Base-by-base conservation (phyloP, 2,888 invertebrate species). In the Drosophila setosimentum region DNA sequence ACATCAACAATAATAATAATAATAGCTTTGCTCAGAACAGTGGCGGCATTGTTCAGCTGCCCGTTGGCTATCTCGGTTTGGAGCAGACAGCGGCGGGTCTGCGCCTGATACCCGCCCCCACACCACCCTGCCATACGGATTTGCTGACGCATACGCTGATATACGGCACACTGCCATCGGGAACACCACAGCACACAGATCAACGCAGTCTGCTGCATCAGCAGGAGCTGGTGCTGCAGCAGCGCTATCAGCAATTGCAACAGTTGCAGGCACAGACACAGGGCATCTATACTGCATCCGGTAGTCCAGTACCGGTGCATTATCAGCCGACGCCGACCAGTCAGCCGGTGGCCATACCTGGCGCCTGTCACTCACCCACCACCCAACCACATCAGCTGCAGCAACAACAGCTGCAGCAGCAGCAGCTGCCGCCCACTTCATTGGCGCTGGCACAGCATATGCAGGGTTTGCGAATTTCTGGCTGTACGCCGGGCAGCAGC, bases 221-320 rank as follows among this genome's bases (percentile, higher is more conserved):
- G 54, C 93, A 93, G 82, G 92, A 93, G 71, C 67, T 92, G 65
- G 92, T 93, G 69, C 67, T 93, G 71, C 93, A 93, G 69, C 93
- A 93, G 37, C 91, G 92, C 30, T 93, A 93, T 59, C 93, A 93
- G 68, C 92, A 93, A 49, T 61, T 93, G 58, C 93, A 93, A 40
- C 92, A 93, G 63, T 79, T 93, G 53, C 93, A 92, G 74, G 91
- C 92, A 3, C 93, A 93, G 69, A 91, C 92, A 4, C 93, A 92
- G 68, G 92, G 92, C 18, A 76, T 92, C 8, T 92, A 87, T 8
- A 82, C 91, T 35, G 78, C 89, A 18, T 63, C 91, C 18, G 85
- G 90, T 29, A 90, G 70, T 68, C 90, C 68, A 3, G 85, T 45
- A 40, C 78, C 64, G 32, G 81, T 73, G 30, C 70, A 78, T 7